Conservation (phyloP, 2,888 invertebrate species). For the Monopis laevigella region DNA sequence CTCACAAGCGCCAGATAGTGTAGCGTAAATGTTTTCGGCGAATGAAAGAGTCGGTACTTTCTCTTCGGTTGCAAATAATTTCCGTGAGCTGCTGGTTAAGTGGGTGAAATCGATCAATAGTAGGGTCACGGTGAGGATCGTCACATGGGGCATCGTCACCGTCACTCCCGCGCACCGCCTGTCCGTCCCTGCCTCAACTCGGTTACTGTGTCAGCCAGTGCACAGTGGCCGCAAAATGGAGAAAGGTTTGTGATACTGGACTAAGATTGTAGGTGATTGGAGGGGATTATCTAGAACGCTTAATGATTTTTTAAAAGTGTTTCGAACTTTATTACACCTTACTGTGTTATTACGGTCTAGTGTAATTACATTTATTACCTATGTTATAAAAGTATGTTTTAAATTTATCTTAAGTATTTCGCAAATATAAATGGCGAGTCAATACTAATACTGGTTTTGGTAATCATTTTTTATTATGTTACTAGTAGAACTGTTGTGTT, state of each 20-base stretch:
- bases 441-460: no score
- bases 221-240: constrained; percentile 48
- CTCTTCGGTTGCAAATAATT: no score
- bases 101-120: background rate
- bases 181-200: constrained; percentile 38
- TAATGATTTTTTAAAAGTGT: no score
- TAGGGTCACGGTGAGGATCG: background rate
- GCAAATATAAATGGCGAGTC: no score
- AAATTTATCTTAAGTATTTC: no score
- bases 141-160: constrained; percentile 2
- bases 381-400: no score
- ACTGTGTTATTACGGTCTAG: no score
- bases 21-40: constrained; percentile 49
- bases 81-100: background rate
- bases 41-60: constrained; percentile 30
- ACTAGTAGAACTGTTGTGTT: no score
- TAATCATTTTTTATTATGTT: no score
- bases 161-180: constrained; percentile 21
- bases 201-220: constrained; percentile 61
- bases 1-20: constrained; percentile 57
- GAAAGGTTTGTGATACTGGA: constrained; percentile 43
- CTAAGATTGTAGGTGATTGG: constrained; percentile 23
- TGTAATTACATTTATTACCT: no score
- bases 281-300: constrained; percentile 50
- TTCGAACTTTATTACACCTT: no score